A percentile compares a stretch with the other conserved stretches of the same genome.
Evolutionary conservation across 1,140 invertebrate genomes (phyloP).

Genomic region (Drosophila cardini): DNA sequence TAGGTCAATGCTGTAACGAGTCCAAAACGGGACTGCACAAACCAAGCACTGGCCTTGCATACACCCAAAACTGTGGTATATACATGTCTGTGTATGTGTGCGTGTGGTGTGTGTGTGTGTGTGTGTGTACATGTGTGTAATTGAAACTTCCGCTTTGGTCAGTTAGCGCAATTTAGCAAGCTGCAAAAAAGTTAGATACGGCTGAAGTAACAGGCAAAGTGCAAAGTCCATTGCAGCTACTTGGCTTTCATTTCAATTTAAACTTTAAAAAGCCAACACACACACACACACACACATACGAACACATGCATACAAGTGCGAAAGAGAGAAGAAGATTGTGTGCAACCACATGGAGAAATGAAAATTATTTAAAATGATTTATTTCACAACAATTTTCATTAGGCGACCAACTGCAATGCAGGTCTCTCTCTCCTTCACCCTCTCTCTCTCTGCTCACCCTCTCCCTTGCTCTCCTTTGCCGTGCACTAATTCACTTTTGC

Average conservation of each 20-base stretch:
- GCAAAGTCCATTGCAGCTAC: conserved; percentile 80
- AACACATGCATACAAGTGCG: neutral
- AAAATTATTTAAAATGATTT: conserved; percentile 83
- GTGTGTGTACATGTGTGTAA: conserved; percentile 64
- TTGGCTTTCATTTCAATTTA: conserved; percentile 81
- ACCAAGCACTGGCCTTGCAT: conserved; percentile 29
- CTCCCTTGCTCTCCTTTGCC: neutral
- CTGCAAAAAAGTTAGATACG: conserved; percentile 80
- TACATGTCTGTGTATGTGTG: conserved; percentile 13
- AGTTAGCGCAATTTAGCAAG: conserved; percentile 82
- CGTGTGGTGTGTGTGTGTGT: conserved; percentile 23
- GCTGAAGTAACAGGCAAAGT: conserved; percentile 82
- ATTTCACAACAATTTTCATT: conserved; percentile 83
- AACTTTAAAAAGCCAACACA: conserved; percentile 65
- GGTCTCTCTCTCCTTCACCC: conserved; percentile 34
- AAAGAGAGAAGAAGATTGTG: conserved; percentile 25
- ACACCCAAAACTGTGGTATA: conserved; percentile 2
- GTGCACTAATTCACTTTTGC: conserved; percentile 78
- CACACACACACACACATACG: conserved; percentile 15
- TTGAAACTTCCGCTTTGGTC: conserved; percentile 83
- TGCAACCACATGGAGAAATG: conserved; percentile 59
- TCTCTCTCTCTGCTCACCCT: neutral
- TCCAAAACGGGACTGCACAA: conserved; percentile 3
- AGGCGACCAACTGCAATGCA: conserved; percentile 74
- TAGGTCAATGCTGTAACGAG: conserved; percentile 70